These are phyloP conservation scores for Loriculus beryllinus DNA, from an alignment of 2,797 vertebrate genomes.

Conservation along the genomic window DNA sequence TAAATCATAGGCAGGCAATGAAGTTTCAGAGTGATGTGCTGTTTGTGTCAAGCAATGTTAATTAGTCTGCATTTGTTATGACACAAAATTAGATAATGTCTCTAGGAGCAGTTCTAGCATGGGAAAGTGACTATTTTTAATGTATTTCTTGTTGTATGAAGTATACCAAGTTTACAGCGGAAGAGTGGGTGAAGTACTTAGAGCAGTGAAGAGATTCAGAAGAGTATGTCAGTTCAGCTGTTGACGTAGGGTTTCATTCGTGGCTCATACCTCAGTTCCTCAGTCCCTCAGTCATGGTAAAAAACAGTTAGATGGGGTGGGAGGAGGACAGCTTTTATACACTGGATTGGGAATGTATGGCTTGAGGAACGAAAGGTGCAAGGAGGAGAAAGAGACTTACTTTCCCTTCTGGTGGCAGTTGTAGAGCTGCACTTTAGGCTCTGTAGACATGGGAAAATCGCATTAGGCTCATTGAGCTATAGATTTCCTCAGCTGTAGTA, in stretches of 20 bases:
- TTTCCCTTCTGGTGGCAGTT: background rate
- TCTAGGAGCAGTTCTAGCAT: background rate
- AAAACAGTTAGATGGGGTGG: background rate
- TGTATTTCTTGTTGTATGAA: background rate
- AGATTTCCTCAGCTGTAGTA: conserved; percentile 11
- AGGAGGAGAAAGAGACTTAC: background rate
- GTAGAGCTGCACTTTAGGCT: background rate
- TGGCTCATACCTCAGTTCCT: background rate
- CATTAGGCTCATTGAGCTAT: background rate
- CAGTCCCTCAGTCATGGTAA: background rate
- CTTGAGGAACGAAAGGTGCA: background rate
- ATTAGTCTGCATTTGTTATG: background rate
- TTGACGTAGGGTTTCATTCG: background rate
- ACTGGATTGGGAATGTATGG: background rate
- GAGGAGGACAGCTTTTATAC: background rate
- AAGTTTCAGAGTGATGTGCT: background rate
- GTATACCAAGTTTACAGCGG: background rate
- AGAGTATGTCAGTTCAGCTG: background rate
- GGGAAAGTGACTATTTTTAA: background rate
- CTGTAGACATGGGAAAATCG: background rate
- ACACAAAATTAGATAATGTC: background rate
- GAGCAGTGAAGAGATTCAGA: background rate
- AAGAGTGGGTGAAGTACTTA: background rate
- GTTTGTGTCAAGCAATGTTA: background rate
- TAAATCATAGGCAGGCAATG: background rate